Evolutionary conservation across 2,888 invertebrate genomes (phyloP), one percentile per base, ranked within the genome.

Genomic region (Lissocephala sabroskyi): DNA sequence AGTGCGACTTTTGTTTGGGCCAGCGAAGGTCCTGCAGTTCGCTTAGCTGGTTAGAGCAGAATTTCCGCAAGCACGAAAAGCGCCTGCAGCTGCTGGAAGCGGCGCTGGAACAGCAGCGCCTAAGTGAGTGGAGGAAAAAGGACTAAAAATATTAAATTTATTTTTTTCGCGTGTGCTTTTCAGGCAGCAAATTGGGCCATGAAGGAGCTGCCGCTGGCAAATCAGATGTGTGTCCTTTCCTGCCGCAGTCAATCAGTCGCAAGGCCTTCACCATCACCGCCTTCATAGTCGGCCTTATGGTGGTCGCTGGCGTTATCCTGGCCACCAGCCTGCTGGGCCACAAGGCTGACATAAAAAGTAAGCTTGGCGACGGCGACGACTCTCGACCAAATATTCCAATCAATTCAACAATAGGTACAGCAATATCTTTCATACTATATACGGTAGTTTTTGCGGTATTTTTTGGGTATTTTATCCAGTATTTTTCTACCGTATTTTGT

Each of bases 351-450:
- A 62, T 54, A 52, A 81, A 77, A 81, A 82, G 82, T 82, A 82
- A 82, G 82, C 56, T 71, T 65, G 81, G 80, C 70, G 81, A 84
- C 73, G 83, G 79, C 63, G 85, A 85, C 65, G 82, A 84, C 66
- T 81, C 79, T 61, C 71, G 81, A 79, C 79, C 74, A 70, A 82
- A 84, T 80, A 81, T 81, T 71, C 85, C 85, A 77, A 84, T 85
- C 65, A 78, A 80, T 75, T 84, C 85, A 74, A 81, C 81, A 59
- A 85, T 85, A 84, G 85, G 85, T 85, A 84, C 71, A 74, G 59
- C 19, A 36, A 42, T 39, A 18, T 44, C 10, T 35, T 17, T 13
- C 23, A 23, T n/a, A n/a, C n/a, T n/a, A n/a, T n/a, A n/a, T n/a
- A n/a, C n/a, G n/a, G n/a, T n/a, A n/a, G n/a, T n/a, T n/a, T n/a